These are phyloP conservation scores for Leptinotarsa undecemlineata DNA, from an alignment of 1,140 invertebrate species.

Conservation along the genomic window DNA sequence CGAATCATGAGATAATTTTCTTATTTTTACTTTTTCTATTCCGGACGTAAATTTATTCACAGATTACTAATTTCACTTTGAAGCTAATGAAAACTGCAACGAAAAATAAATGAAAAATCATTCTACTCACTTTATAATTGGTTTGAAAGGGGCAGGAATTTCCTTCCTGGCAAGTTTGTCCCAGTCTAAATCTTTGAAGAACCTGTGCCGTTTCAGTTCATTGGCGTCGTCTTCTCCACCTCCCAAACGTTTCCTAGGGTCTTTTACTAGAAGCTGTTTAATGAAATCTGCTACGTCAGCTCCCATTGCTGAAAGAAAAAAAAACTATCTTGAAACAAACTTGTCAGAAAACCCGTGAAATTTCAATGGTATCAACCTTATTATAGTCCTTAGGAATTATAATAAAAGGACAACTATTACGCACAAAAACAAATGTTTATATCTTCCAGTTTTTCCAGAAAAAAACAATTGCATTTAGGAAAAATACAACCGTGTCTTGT, in stretches of 20 bases:
- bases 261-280: conserved; percentile 80
- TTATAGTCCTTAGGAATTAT: too few relatives aligned
- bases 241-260: conserved; percentile 83
- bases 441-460: neutral
- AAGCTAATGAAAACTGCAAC: neutral
- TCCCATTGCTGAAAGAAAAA: conserved; percentile 57
- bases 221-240: conserved; percentile 77
- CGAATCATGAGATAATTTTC: too few relatives aligned
- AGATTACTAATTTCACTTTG: neutral
- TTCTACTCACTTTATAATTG: conserved; percentile 64
- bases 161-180: conserved; percentile 71
- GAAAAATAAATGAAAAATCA: neutral
- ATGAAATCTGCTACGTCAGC: conserved; percentile 67
- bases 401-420: too few relatives aligned
- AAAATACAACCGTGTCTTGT: neutral
- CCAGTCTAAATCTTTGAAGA: conserved; percentile 83
- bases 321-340: neutral
- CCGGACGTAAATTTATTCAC: too few relatives aligned
- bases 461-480: neutral
- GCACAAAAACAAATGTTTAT: neutral
- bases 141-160: conserved; percentile 80
- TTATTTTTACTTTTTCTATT: too few relatives aligned
- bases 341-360: neutral
- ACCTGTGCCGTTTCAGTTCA: conserved; percentile 84
- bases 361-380: neutral